These are phyloP conservation scores for Eurois occulta DNA, from an alignment of 2,888 invertebrate genomes.

Conservation along the genomic window DNA sequence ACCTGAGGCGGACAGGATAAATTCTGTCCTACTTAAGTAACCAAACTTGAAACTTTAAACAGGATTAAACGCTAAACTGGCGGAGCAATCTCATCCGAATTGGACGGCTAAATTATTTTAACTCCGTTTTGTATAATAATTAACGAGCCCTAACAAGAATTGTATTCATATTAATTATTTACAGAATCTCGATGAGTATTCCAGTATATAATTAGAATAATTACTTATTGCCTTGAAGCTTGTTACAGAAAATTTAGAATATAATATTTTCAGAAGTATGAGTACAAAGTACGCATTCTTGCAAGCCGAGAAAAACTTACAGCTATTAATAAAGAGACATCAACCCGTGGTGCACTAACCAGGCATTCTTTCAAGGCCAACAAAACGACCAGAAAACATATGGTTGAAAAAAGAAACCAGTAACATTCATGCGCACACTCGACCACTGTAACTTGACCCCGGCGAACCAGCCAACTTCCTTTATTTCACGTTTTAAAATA, in stretches of 20 bases:
- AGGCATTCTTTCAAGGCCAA: slow-evolving; percentile 88
- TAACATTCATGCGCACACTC: slow-evolving; percentile 71
- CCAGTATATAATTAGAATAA: slow-evolving; percentile 19
- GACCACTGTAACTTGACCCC: slow-evolving; percentile 77
- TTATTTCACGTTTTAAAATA: slow-evolving; percentile 77
- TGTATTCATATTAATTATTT: slow-evolving; percentile 30
- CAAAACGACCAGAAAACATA: slow-evolving; percentile 88
- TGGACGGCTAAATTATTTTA: slow-evolving; percentile 47
- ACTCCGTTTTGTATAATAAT: slow-evolving; percentile 39
- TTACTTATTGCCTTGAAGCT: slow-evolving; percentile 26
- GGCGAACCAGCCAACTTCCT: slow-evolving; percentile 76
- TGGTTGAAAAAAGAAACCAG: slow-evolving; percentile 86
- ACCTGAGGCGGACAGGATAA: slow-evolving; percentile 37
- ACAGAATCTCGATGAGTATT: slow-evolving; percentile 20
- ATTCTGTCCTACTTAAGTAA: slow-evolving; percentile 46
- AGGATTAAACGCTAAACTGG: slow-evolving; percentile 52
- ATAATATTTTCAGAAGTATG: slow-evolving; percentile 45
- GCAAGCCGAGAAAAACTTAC: slow-evolving; percentile 70
- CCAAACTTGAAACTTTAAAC: slow-evolving; percentile 54
- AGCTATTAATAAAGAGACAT: slow-evolving; percentile 83
- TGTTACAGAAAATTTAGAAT: slow-evolving; percentile 34
- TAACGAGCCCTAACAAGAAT: slow-evolving; percentile 33
- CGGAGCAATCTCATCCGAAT: slow-evolving; percentile 50
- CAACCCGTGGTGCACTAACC: slow-evolving; percentile 82
- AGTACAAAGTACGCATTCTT: slow-evolving; percentile 56